A percentile compares a stretch with the other conserved stretches of the same genome.
phyloP scores from a whole-genome alignment of 1,140 invertebrate genomes.

The Asobara japonica region DNA sequence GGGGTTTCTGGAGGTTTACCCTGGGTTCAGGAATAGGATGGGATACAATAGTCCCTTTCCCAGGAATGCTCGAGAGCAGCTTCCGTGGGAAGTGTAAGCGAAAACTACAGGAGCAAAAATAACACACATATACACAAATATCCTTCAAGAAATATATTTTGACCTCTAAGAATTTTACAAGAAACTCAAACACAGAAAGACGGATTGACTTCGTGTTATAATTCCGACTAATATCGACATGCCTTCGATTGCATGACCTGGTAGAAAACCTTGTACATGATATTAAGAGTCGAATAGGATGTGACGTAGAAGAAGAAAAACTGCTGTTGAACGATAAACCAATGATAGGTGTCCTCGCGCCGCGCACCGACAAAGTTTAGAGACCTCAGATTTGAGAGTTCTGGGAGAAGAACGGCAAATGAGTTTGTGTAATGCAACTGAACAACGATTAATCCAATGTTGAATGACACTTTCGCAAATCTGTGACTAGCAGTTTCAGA shows the following conservation, averaged over 20 bases:
- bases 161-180: no score
- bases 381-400: not conserved
- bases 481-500: conserved; percentile 2
- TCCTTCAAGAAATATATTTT: no score
- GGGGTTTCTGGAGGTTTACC: no score
- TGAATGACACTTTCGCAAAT: conserved; percentile 22
- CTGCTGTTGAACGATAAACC: not conserved
- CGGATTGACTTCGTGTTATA: not conserved
- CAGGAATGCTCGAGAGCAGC: no score
- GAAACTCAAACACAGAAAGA: no score
- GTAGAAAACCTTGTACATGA: not conserved
- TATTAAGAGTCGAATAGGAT: not conserved
- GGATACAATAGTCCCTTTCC: no score
- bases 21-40: no score
- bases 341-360: not conserved
- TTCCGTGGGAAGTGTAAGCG: no score
- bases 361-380: not conserved
- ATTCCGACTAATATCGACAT: not conserved
- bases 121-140: no score
- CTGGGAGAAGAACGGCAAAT: no score
- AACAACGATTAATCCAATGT: not conserved
- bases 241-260: not conserved
- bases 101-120: no score
- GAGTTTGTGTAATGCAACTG: not conserved
- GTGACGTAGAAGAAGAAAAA: not conserved